phyloP scores from a whole-genome alignment of 2,797 vertebrate species.

The Oryzias dopingdopingensis region DNA sequence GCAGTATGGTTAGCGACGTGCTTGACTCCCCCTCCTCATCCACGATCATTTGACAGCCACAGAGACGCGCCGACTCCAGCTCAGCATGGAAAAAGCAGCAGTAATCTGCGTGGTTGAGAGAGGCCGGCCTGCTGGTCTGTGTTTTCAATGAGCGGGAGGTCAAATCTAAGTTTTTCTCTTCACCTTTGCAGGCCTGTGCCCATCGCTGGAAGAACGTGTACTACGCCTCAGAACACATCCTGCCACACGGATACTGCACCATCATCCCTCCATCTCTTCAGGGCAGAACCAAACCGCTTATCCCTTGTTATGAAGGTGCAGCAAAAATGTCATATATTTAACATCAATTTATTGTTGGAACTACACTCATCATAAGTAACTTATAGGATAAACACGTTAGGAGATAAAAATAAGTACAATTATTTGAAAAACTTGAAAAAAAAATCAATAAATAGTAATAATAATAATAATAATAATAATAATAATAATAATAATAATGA shows the following conservation, averaged over 20 bases:
- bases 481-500: too few relatives aligned
- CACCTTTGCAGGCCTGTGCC: constrained; percentile 87
- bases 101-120: constrained; percentile 13
- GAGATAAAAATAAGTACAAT: too few relatives aligned
- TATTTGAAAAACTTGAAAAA: too few relatives aligned
- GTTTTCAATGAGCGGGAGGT: constrained; percentile 28
- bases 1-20: constrained; percentile 44
- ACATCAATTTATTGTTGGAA: background rate
- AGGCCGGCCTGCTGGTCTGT: constrained; percentile 31
- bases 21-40: constrained; percentile 52
- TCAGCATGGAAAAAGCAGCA: constrained; percentile 31
- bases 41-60: constrained; percentile 61
- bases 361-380: too few relatives aligned
- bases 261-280: constrained; percentile 90
- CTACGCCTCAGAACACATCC: constrained; percentile 89
- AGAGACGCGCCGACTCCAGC: constrained; percentile 63
- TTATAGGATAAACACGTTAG: too few relatives aligned
- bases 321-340: background rate
- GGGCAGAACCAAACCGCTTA: constrained; percentile 80
- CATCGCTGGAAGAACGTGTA: constrained; percentile 99
- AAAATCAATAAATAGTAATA: too few relatives aligned
- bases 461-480: too few relatives aligned
- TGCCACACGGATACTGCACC: constrained; percentile 95
- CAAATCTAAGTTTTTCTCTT: constrained; percentile 21
- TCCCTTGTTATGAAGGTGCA: constrained; percentile 97